Percentiles rank a stretch among this genome's conserved stretches.
Evolutionary conservation across 2,113 vertebrate species (phyloP).

Genomic region (Phocoena sinus): DNA sequence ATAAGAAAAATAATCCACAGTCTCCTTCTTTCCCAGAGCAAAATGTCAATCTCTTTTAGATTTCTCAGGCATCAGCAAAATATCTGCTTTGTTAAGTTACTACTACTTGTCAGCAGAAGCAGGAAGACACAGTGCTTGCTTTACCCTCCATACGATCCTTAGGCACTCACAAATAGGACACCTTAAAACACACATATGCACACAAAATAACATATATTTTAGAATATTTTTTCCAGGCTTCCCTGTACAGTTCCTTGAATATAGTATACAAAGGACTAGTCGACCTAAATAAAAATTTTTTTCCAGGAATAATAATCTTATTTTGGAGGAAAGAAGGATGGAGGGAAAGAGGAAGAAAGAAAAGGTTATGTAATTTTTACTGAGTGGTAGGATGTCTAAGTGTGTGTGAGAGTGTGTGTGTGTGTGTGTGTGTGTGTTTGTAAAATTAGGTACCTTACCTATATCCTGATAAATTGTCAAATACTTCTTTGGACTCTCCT

Average conservation of each 20-base stretch:
- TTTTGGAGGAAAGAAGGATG: neutral
- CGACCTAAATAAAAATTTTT: neutral
- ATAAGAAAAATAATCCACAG: slow-evolving; percentile 32
- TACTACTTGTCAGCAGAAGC: neutral
- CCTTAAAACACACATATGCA: neutral
- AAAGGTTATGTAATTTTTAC: neutral
- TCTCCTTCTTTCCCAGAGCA: neutral
- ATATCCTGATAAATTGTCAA: neutral
- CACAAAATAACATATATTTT: neutral
- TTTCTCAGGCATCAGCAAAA: neutral
- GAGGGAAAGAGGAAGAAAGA: neutral
- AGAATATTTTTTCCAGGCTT: neutral
- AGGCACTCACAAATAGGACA: neutral
- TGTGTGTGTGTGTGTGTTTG: neutral
- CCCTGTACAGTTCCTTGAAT: neutral
- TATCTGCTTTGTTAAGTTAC: neutral
- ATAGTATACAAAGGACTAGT: neutral
- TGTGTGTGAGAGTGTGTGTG: neutral
- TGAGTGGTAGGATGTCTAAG: neutral
- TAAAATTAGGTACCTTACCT: neutral
- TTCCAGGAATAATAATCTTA: neutral
- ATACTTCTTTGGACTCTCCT: neutral
- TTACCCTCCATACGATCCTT: neutral
- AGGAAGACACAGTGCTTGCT: neutral
- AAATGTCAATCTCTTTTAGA: neutral